Conservation (phyloP, 2,888 invertebrate species). For the Sphaerophoria rueppellii region DNA sequence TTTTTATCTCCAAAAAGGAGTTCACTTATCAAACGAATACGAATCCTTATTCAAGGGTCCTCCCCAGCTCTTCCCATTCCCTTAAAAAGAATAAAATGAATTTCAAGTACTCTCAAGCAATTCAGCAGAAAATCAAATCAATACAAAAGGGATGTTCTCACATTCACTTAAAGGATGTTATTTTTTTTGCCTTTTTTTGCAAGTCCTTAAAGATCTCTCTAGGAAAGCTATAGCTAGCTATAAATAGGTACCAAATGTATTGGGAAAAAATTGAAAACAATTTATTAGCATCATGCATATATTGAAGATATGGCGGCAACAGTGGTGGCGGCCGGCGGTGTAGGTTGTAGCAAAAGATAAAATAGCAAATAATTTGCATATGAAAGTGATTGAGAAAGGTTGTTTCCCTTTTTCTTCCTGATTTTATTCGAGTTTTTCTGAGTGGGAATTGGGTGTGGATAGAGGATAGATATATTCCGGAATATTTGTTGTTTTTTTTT, state of each 20-base stretch:
- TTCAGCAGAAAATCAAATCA: constrained; percentile 73
- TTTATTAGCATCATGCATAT: constrained; percentile 72
- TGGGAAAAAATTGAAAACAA: constrained; percentile 63
- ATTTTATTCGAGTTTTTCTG: neutral
- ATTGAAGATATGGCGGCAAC: neutral
- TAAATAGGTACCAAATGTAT: constrained; percentile 28
- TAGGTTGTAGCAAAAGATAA: constrained; percentile 65
- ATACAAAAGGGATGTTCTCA: constrained; percentile 63
- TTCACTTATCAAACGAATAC: constrained; percentile 57
- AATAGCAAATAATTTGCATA: constrained; percentile 73
- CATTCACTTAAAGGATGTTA: neutral
- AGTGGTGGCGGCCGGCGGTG: constrained; percentile 5
- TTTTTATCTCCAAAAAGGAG: constrained; percentile 29
- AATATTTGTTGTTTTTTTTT: neutral
- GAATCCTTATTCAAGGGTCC: constrained; percentile 38
- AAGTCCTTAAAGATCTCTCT: constrained; percentile 7
- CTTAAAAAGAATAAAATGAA: constrained; percentile 57
- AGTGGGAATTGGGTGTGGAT: constrained; percentile 27
- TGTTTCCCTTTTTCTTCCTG: constrained; percentile 50
- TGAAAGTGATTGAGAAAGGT: constrained; percentile 74
- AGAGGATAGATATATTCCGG: neutral
- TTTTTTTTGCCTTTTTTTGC: constrained; percentile 24
- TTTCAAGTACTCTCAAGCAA: constrained; percentile 69
- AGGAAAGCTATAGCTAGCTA: neutral
- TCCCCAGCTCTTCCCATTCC: constrained; percentile 20